Base-by-base conservation (phyloP, 2,888 invertebrate genomes). In the Papilio elwesi region DNA sequence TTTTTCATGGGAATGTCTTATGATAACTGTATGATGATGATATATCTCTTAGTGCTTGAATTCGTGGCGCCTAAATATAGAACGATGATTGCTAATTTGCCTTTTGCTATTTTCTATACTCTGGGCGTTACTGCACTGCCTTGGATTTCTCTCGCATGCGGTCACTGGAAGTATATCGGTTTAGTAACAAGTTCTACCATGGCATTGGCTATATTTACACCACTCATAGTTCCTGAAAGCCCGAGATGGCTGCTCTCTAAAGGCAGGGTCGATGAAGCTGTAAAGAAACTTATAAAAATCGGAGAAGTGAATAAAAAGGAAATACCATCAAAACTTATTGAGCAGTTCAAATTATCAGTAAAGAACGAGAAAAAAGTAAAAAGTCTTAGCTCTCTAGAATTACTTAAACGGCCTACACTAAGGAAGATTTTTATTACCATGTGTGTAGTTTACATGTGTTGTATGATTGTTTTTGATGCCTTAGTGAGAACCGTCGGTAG, bases 11-110 rank as follows among this genome's bases (percentile, higher is more conserved):
- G 91, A 13, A 85, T 90, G 82, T 85, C 88, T 6, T 90, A 88
- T 62, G 91, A 91, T 68, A 89, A 87, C 72, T 90, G 89, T 75
- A 87, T 90, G 86, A 88, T 88, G 80, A 89, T 91, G 88, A 80
- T 78, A 0, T 91, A 90, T 38, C 78, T 91, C 5, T 75, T 90
- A 0, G 81, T 86, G 16, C 75, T 91, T 51, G 91, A 91, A 78
- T 90, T 87, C 74, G 82, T 86, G 2, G 87, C 87, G 15, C 90
- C 91, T 4, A 90, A 85, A 76, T 88, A 91, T 70, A 87, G 91
- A 72, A 86, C 88, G n/a, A 26, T 85, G 4, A 81, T 87, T n/a
- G 81, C 87, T 2, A 90, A 90, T 79, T 71, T 90, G 62, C 82
- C 90, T 0, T 90, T 87, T 63, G 88, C 86, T 0, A 62, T 88